Conservation (phyloP, 2,797 vertebrate species). For the Myripristis murdjan region DNA sequence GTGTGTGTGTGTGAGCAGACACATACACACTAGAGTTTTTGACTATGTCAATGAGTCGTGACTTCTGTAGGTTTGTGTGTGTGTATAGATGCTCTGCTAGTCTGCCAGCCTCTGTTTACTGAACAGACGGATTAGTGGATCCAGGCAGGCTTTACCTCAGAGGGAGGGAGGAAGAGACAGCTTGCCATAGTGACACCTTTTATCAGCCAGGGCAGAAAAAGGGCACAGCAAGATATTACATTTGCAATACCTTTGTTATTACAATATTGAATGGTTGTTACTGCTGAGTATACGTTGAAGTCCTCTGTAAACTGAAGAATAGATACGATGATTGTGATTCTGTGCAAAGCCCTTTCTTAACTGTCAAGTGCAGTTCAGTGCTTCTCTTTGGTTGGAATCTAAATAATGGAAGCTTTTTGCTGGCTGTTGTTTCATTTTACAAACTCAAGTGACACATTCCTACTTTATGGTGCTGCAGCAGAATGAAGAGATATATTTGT, state of each 20-base stretch:
- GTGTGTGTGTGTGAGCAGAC: no score
- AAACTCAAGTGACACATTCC: no score
- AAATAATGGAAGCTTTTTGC: no score
- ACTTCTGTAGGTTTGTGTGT: no score
- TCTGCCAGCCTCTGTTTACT: slow-evolving; percentile 12
- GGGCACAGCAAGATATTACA: background rate
- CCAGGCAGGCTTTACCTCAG: slow-evolving; percentile 2
- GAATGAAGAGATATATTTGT: no score
- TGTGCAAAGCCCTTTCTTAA: background rate
- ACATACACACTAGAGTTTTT: no score
- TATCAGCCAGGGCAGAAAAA: slow-evolving; percentile 25
- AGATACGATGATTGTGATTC: background rate
- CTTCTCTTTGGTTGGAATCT: no score
- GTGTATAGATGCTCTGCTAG: background rate
- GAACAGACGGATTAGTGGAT: slow-evolving; percentile 16
- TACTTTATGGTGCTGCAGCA: no score
- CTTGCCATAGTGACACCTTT: slow-evolving; percentile 36
- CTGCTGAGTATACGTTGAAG: background rate
- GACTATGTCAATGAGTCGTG: no score
- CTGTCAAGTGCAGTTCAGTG: no score
- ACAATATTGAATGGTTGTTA: background rate
- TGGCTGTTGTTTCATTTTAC: no score
- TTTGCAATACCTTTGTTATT: no score
- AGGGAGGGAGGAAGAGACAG: slow-evolving; percentile 7
- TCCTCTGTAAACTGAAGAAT: slow-evolving; percentile 5